Evolutionary conservation across 2,113 vertebrate genomes (phyloP).

Genomic region (Nothocercus nigrocapillus): DNA sequence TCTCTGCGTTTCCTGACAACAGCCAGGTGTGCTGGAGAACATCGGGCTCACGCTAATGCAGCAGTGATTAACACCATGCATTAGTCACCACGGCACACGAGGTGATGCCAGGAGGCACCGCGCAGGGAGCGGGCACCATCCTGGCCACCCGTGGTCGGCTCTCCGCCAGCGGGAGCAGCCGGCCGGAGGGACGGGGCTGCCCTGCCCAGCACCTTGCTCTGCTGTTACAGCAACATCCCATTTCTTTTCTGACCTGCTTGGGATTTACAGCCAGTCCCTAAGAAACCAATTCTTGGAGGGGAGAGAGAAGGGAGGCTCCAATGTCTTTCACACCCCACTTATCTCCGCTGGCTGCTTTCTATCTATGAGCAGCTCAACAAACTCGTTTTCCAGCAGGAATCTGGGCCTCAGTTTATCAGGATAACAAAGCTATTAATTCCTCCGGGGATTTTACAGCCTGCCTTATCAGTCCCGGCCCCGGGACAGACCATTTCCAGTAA

Average conservation of each 20-base stretch:
- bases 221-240: accelerated
- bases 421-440: not conserved
- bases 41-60: not conserved
- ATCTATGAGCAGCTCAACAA: not conserved
- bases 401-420: not conserved
- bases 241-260: not conserved
- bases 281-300: not conserved
- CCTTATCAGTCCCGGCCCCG: not conserved
- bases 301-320: not conserved
- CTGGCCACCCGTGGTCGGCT: too few species aligned
- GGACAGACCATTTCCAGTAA: slow-evolving; percentile 42
- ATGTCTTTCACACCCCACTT: not conserved
- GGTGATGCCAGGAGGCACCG: not conserved
- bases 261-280: not conserved
- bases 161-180: not conserved
- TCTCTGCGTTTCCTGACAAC: not conserved
- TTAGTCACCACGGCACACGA: not conserved
- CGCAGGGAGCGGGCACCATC: not conserved
- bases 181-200: not conserved
- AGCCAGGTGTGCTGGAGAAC: not conserved
- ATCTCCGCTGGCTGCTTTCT: not conserved
- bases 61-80: not conserved
- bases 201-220: not conserved
- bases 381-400: slow-evolving; percentile 21
- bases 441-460: not conserved